Conservation (phyloP, 2,113 vertebrate genomes). For the Brachypodius melanocephalos region DNA sequence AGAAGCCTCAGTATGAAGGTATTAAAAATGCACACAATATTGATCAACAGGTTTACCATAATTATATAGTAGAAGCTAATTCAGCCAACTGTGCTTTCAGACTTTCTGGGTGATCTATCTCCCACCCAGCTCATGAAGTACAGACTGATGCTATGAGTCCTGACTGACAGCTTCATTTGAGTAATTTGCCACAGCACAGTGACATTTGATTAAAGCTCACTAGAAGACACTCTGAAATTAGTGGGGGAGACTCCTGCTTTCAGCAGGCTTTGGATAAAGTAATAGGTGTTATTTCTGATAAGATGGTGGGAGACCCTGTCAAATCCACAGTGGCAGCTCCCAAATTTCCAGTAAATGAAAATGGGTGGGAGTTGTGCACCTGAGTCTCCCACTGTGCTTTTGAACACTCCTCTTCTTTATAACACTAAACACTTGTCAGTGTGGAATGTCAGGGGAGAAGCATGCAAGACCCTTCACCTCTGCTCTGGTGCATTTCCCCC, state of each 20-base stretch:
- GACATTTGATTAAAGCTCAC: neutral
- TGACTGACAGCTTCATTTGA: conserved; percentile 29
- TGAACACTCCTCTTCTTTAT: neutral
- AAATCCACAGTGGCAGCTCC: neutral
- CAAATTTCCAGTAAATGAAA: neutral
- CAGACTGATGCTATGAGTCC: neutral
- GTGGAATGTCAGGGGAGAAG: neutral
- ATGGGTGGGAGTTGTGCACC: neutral
- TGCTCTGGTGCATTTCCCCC: accelerated
- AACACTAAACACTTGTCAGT: neutral
- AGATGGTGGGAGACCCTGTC: neutral
- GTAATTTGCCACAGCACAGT: neutral
- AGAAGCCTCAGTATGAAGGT: conserved; percentile 2
- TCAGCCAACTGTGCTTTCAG: neutral
- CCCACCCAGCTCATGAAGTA: neutral
- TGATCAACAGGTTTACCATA: conserved; percentile 5
- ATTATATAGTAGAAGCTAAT: neutral
- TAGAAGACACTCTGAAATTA: neutral
- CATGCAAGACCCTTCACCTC: neutral
- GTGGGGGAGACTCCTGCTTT: neutral
- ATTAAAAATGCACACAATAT: conserved; percentile 34
- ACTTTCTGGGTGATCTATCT: neutral
- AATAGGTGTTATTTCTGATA: neutral
- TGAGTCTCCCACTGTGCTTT: neutral
- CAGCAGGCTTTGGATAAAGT: neutral